Evolutionary conservation across 1,140 invertebrate genomes (phyloP).

Genomic region (Goniozus legneri): DNA sequence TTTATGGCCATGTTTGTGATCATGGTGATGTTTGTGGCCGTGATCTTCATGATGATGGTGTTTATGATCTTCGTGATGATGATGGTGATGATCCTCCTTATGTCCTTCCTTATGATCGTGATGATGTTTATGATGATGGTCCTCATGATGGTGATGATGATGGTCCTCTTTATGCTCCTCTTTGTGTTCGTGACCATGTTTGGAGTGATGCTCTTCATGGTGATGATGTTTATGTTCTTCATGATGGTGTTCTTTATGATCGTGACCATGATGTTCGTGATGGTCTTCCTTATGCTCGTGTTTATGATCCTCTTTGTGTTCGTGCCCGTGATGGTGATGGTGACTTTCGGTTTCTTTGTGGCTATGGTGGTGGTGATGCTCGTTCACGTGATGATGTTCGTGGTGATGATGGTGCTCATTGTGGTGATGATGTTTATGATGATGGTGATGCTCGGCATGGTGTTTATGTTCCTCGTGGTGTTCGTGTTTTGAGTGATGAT

Average conservation of each 20-base stretch:
- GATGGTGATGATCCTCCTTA: conserved; percentile 24
- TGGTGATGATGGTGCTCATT: conserved; percentile 41
- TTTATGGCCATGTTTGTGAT: conserved; percentile 39
- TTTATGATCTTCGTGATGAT: conserved; percentile 31
- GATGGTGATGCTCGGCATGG: conserved; percentile 36
- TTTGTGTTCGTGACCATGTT: conserved; percentile 21
- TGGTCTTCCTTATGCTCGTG: conserved; percentile 34
- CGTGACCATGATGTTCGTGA: conserved; percentile 30
- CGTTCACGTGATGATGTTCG: conserved; percentile 33
- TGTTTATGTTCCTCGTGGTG: conserved; percentile 43
- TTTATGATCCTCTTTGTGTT: conserved; percentile 33
- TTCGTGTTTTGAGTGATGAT: conserved; percentile 37
- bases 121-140: conserved; percentile 26
- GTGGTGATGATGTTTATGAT: conserved; percentile 37
- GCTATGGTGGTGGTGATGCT: conserved; percentile 40
- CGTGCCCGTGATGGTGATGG: conserved; percentile 44
- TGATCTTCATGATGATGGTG: conserved; percentile 37
- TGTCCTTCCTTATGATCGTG: conserved; percentile 28
- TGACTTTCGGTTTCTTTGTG: conserved; percentile 46
- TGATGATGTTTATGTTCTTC: conserved; percentile 36
- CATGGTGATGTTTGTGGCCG: conserved; percentile 36
- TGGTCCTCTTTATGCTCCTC: conserved; percentile 37
- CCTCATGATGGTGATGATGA: conserved; percentile 32
- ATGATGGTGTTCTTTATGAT: conserved; percentile 39
- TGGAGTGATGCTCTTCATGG: conserved; percentile 29